Percentiles rank a stretch among this genome's conserved stretches.
phyloP scores from a whole-genome alignment of 2,888 invertebrate species.

The Agrochola litura region DNA sequence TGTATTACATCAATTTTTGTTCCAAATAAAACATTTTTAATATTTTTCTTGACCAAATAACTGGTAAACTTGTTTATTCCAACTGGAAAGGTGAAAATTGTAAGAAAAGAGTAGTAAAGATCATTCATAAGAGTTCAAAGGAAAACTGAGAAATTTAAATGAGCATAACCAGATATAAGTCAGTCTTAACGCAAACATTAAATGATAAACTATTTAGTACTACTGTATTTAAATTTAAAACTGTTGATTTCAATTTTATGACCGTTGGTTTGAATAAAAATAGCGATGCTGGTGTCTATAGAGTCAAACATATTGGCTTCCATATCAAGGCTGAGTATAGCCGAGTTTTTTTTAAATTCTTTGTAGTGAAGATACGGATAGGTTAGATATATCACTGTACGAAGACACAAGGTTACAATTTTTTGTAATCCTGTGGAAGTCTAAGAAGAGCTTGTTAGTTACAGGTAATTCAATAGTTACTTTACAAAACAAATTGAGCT shows the following conservation, averaged over 20 bases:
- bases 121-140: constrained; percentile 22
- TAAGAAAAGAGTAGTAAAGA: background rate
- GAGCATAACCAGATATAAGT: constrained; percentile 9
- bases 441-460: background rate
- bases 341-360: background rate
- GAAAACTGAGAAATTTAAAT: background rate
- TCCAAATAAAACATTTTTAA: background rate
- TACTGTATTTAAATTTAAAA: constrained; percentile 3
- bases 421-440: background rate
- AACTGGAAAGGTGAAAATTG: constrained; percentile 2
- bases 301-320: background rate
- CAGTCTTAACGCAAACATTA: background rate
- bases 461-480: background rate
- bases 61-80: background rate
- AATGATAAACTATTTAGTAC: constrained; percentile 16
- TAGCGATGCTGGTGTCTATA: background rate
- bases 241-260: constrained; percentile 16
- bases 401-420: background rate
- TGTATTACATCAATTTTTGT: background rate
- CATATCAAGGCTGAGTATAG: background rate
- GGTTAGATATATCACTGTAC: too few relatives aligned
- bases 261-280: constrained; percentile 2
- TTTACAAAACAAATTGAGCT: constrained; percentile 12
- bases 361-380: background rate
- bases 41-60: background rate